Base-by-base conservation (phyloP, 2,888 invertebrate genomes). In the Ennomos fuscantarius region DNA sequence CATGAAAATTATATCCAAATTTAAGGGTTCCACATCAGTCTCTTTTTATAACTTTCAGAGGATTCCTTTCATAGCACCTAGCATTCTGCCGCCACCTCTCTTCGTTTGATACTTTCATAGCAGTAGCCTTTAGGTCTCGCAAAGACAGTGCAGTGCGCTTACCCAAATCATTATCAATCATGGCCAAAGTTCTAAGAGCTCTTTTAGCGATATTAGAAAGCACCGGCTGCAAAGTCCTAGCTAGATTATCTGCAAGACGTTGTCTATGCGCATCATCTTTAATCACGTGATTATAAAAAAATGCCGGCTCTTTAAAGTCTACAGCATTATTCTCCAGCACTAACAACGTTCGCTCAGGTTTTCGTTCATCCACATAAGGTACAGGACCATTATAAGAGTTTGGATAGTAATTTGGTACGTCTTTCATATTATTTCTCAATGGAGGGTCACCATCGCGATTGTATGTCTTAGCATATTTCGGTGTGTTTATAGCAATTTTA, bases 151-250 rank as follows among this genome's bases (percentile, higher is more conserved):
- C 92, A 13, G 97, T 87, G 75, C 94, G 89, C 62, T 86, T 92
- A 1, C 97, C 96, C 56, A 97, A 95, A 45, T 95, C 95, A 0
- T 93, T 81, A 81, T 97, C 95, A 0, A 95, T 96, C 73, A 96
- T 93, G n/a, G 93, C 84, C 78, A 97, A 97, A 78, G 96, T 95
- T 68, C 94, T 94, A 2, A 98, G 93, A 6, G 95, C 95, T 55
- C 97, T 94, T 70, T 95, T 95, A 82, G 96, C 13, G 5, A 69
- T 51, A 1, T 63, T 64, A 0, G 68, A 55, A 9, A 63, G 53
- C 0, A 66, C 71, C 6, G 52, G 11, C 11, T 45, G 49, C 35
- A 58, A 32, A 13, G 59, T 15, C 2, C 32, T 8, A 34, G 65
- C 65, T 13, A 61, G 41, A 13, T 63, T 63, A 8, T 57, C 46